Evolutionary conservation across 2,888 invertebrate genomes (phyloP).

Genomic region (Sphinx pinastri): DNA sequence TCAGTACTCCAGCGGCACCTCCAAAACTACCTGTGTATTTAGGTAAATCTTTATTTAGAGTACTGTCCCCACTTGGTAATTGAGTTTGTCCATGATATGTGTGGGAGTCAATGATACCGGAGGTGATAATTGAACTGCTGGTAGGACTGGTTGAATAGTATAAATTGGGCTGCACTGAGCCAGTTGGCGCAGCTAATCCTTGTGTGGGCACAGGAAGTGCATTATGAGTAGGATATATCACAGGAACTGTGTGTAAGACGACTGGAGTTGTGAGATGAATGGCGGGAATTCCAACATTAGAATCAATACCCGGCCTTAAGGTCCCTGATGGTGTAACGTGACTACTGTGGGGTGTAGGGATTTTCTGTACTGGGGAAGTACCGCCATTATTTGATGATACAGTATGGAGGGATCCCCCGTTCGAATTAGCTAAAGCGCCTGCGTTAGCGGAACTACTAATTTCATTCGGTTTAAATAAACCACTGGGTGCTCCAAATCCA

Average conservation of each 20-base stretch:
- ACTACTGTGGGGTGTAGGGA: too few relatives aligned
- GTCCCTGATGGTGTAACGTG: not conserved
- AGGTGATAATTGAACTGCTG: not conserved
- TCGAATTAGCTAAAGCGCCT: constrained; percentile 33
- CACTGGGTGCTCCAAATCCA: constrained; percentile 54
- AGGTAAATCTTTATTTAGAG: constrained; percentile 7
- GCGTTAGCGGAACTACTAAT: constrained; percentile 35
- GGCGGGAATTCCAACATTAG: not conserved
- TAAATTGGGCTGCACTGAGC: not conserved
- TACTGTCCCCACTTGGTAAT: not conserved
- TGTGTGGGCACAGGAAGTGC: not conserved
- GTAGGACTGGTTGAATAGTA: not conserved
- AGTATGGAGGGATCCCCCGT: constrained; percentile 23
- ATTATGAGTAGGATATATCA: not conserved
- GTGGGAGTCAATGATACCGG: constrained; percentile 3
- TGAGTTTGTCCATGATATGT: not conserved
- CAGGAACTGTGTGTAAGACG: constrained; percentile 9
- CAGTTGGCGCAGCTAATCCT: not conserved
- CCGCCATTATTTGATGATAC: not conserved
- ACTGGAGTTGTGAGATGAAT: not conserved
- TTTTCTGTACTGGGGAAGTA: not conserved
- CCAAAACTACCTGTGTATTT: constrained; percentile 32
- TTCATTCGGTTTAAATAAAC: constrained; percentile 34
- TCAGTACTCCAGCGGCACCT: constrained; percentile 31
- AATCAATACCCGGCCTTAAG: constrained; percentile 7